Evolutionary conservation across 1,140 invertebrate species (phyloP), one percentile per base, ranked within the genome.

Genomic region (Daktulosphaira vitifoliae): DNA sequence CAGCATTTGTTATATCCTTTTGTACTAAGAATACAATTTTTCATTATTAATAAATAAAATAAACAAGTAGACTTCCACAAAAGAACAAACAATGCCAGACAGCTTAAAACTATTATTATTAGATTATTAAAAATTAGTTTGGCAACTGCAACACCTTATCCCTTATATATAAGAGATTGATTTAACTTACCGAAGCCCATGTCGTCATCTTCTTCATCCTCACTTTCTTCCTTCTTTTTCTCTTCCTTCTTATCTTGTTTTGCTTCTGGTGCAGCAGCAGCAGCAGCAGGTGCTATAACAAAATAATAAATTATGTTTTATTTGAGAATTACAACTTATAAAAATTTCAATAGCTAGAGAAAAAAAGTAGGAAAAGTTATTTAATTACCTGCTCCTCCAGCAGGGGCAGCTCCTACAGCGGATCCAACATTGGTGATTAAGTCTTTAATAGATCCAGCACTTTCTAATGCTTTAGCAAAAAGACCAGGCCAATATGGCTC

Each of bases 401-500:
- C 82, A 66, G 87, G 83, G 44, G 87, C 88, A 72, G 84, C 80
- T 69, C 92, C 94, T 68, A 90, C 93, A 66, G 92, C 92, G 65
- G 89, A 89, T 20, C 94, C 91, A 71, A 99, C 88, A 74, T 93
- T 98, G 56, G 89, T 90, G 75, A 99, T 93, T 69, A 99, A 78
- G 50, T 93, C 89, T 76, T 92, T 94, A 26, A 98, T 84, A 73
- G 97, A 94, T n/a, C n/a, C n/a, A 64, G 98, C 78, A 66, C 90
- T 91, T 78, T 98, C 93, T 56, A 99, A 78, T 46, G 95, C 92
- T 77, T 98, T 98, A 67, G 95, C 92, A 77, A 99, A 99, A 26
- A 99, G 81, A 74, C 91, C 91, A 65, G 96, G 94, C 97, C 97
- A 99, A 79, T 97, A 99, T 20, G 96, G 95, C 75, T 99, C 97